Evolutionary conservation across 2,797 vertebrate species (phyloP).

Genomic region (Enteromius thamalakanensis): DNA sequence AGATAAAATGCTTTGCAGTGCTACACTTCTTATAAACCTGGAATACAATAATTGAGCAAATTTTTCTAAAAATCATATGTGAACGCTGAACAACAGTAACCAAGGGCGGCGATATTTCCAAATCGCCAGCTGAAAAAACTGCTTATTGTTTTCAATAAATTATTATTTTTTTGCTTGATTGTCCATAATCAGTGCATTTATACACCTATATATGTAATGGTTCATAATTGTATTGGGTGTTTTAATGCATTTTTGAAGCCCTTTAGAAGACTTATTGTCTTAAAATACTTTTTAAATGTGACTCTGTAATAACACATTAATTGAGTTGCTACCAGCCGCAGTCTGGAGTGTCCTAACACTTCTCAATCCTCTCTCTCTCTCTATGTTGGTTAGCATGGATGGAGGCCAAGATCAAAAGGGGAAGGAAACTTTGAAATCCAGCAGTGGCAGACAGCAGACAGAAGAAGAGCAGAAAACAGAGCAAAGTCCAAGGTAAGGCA

Average conservation of each 20-base stretch:
- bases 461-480: conserved; percentile 43
- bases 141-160: neutral
- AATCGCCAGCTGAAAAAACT: neutral
- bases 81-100: neutral
- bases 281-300: neutral
- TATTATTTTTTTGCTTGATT: neutral
- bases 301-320: neutral
- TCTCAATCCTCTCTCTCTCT: neutral
- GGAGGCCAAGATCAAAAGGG: conserved; percentile 44
- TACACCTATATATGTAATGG: neutral
- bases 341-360: neutral
- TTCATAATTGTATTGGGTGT: too few relatives aligned
- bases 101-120: neutral
- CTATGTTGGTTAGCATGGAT: conserved; percentile 31
- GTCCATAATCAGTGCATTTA: neutral
- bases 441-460: conserved; percentile 37
- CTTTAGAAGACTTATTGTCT: neutral
- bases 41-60: neutral
- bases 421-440: conserved; percentile 39
- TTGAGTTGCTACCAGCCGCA: neutral
- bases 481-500: conserved; percentile 41
- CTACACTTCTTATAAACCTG: neutral
- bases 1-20: neutral
- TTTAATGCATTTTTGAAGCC: neutral
- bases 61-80: neutral